These are phyloP conservation scores for Ashinkailepas kermadecensis DNA, from an alignment of 2,888 invertebrate species.

Conservation along the genomic window DNA sequence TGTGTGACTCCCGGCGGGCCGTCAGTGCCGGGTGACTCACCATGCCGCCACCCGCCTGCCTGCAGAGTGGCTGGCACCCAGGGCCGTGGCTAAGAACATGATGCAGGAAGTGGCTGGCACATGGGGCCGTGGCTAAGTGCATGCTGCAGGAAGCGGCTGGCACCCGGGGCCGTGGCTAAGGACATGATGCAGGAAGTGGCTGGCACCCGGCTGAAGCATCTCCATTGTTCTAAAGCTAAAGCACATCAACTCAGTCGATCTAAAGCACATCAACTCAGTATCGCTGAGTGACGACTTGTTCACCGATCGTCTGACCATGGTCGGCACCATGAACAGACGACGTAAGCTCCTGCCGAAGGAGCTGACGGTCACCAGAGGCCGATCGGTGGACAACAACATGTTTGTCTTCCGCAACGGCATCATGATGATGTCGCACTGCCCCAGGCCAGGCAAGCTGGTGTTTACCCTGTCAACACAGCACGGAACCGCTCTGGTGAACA, in stretches of 20 bases:
- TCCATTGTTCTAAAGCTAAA: no score
- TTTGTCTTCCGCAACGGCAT: background rate
- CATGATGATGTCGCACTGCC: background rate
- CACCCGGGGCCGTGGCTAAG: no score
- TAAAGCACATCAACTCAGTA: background rate
- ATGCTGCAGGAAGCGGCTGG: no score
- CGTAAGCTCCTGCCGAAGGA: background rate
- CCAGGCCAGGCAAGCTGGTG: background rate
- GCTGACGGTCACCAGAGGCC: background rate
- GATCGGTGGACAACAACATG: background rate
- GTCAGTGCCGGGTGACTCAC: no score
- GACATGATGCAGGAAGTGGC: no score
- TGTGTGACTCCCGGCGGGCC: no score
- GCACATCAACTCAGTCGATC: background rate
- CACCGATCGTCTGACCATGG: background rate
- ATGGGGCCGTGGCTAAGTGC: no score
- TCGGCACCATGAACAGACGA: background rate
- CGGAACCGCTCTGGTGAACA: background rate
- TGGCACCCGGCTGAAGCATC: no score
- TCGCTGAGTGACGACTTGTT: background rate
- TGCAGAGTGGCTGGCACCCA: no score
- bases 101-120: no score
- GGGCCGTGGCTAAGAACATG: no score
- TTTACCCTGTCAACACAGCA: background rate
- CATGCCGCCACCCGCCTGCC: no score